Conservation (phyloP, 2,113 vertebrate species). For the Rhinogobius similis region DNA sequence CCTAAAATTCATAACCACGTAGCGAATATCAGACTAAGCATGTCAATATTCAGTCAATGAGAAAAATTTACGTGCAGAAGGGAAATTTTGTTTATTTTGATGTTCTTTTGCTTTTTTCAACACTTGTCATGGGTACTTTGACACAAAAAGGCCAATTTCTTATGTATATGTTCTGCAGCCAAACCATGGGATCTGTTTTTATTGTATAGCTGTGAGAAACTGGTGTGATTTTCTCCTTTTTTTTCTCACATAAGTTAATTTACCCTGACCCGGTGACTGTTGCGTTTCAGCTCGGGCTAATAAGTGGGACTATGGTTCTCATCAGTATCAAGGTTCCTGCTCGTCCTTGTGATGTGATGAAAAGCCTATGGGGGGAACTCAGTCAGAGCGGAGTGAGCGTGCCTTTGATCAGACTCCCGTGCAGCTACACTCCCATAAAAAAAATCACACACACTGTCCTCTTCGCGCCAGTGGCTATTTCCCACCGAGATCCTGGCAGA, state of each 20-base stretch:
- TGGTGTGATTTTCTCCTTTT: neutral
- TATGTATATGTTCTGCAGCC: no score
- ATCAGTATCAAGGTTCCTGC: constrained; percentile 26
- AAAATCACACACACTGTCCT: constrained; percentile 30
- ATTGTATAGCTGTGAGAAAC: neutral
- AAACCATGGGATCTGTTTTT: no score
- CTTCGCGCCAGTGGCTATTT: constrained; percentile 29
- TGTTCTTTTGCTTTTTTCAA: no score
- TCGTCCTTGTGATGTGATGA: constrained; percentile 53
- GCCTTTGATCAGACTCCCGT: constrained; percentile 63
- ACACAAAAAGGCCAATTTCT: no score
- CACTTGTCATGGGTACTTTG: no score
- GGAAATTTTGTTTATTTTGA: no score
- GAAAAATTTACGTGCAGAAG: no score
- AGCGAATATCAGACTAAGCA: no score
- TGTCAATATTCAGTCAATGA: no score
- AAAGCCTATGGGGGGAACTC: constrained; percentile 28
- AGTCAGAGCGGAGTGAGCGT: constrained; percentile 27
- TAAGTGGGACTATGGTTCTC: constrained; percentile 19
- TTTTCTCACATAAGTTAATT: neutral
- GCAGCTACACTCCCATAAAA: constrained; percentile 37
- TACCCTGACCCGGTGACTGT: constrained; percentile 6
- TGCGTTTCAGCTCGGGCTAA: constrained; percentile 35
- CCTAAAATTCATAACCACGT: no score
- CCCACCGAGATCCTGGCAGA: constrained; percentile 30